A percentile compares a stretch with the other conserved stretches of the same genome.
Evolutionary conservation across 2,888 invertebrate genomes (phyloP).

Genomic region (Drosophila pseudotalamancana): DNA sequence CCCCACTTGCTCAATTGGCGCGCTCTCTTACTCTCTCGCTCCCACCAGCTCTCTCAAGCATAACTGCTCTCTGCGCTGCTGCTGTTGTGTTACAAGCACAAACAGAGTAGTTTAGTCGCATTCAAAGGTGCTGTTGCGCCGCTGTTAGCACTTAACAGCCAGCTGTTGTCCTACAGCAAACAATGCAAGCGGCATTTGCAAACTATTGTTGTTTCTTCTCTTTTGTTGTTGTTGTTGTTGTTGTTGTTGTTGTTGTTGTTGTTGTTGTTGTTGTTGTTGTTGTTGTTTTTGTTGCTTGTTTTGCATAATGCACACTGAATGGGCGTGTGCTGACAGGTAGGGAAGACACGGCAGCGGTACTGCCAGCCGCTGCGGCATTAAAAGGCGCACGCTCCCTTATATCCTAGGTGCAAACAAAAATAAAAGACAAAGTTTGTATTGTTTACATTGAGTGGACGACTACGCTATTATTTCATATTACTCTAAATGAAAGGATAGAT

Average conservation of each 20-base stretch:
- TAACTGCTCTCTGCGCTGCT: slow-evolving; percentile 26
- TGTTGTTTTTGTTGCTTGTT: slow-evolving; percentile 21
- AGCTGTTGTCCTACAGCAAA: slow-evolving; percentile 33
- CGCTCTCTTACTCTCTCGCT: slow-evolving; percentile 22
- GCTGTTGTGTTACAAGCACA: slow-evolving; percentile 22
- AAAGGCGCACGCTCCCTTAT: slow-evolving; percentile 33
- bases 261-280: slow-evolving; percentile 15
- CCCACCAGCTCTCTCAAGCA: slow-evolving; percentile 17
- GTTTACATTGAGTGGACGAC: slow-evolving; percentile 43
- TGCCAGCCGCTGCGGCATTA: slow-evolving; percentile 17
- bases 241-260: slow-evolving; percentile 10
- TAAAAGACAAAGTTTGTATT: slow-evolving; percentile 29
- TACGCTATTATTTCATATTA: slow-evolving; percentile 30
- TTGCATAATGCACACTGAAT: slow-evolving; percentile 36
- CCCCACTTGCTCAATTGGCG: slow-evolving; percentile 41
- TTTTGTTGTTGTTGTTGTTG: slow-evolving; percentile 7
- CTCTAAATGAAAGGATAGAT: too few relatives aligned
- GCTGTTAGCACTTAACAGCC: slow-evolving; percentile 49
- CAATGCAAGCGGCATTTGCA: slow-evolving; percentile 33
- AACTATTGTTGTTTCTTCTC: slow-evolving; percentile 31
- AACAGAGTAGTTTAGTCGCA: slow-evolving; percentile 32
- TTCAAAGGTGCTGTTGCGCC: slow-evolving; percentile 45
- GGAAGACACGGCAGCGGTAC: slow-evolving; percentile 3
- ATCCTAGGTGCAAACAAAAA: slow-evolving; percentile 3
- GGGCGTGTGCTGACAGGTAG: slow-evolving; percentile 19